A percentile compares a stretch with the other conserved stretches of the same genome.
Conservation (phyloP, 2,888 invertebrate genomes). For the Barypeithes pellucidus region DNA sequence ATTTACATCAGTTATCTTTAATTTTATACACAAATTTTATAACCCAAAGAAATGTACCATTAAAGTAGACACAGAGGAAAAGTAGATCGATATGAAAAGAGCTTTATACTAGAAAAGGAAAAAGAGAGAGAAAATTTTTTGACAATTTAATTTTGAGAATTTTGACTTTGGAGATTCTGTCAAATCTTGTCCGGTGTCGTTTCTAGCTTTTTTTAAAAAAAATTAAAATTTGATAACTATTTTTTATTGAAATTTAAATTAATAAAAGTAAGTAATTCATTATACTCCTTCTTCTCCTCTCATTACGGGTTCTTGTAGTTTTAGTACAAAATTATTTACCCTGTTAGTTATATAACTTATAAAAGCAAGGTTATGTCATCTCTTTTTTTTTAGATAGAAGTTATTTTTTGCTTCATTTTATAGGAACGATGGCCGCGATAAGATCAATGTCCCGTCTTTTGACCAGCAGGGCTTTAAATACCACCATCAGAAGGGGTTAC, state of each 20-base stretch:
- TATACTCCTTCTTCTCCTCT: neutral
- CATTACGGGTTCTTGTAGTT: too few relatives aligned
- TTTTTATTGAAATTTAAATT: slow-evolving; percentile 1
- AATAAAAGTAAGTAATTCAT: neutral
- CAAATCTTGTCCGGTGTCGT: slow-evolving; percentile 1
- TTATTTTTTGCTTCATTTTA: slow-evolving; percentile 14
- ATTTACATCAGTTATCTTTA: too few relatives aligned
- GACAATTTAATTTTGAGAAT: neutral
- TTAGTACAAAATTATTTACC: too few relatives aligned
- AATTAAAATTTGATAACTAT: neutral
- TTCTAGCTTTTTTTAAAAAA: neutral
- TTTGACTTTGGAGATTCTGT: slow-evolving; percentile 9
- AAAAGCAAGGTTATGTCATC: slow-evolving; percentile 24
- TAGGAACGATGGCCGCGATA: slow-evolving; percentile 66
- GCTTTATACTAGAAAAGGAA: too few relatives aligned
- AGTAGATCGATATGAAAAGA: too few relatives aligned
- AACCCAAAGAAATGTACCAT: too few relatives aligned
- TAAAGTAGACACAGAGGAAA: too few relatives aligned
- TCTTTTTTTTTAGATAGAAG: neutral
- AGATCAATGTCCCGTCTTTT: slow-evolving; percentile 68
- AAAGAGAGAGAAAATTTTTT: too few relatives aligned
- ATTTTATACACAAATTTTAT: too few relatives aligned
- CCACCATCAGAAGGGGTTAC: slow-evolving; percentile 75
- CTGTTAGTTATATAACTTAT: slow-evolving; percentile 30
- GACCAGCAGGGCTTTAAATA: slow-evolving; percentile 64